These are phyloP conservation scores for Meriones psammophilus DNA, from an alignment of 2,797 vertebrate species.

Conservation along the genomic window DNA sequence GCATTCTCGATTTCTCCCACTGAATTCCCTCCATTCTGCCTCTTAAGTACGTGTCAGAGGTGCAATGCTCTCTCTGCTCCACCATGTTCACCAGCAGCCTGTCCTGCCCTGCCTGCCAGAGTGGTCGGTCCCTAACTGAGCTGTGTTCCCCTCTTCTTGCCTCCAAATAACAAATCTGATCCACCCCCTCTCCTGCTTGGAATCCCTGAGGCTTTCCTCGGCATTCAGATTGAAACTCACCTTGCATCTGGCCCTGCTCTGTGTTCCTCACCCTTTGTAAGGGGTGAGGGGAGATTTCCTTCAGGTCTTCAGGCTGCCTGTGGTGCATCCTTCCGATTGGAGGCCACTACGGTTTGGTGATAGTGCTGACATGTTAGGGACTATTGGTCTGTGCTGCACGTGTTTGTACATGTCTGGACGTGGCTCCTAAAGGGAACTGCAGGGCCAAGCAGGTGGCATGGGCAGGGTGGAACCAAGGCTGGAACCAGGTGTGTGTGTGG, in stretches of 20 bases:
- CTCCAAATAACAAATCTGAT: conserved; percentile 11
- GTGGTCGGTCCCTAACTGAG: not conserved
- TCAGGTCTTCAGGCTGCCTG: not conserved
- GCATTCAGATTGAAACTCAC: not conserved
- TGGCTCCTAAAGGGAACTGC: not conserved
- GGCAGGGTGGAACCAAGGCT: not conserved
- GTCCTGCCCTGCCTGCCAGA: not conserved
- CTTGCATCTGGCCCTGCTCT: not conserved
- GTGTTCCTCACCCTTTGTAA: fast-evolving
- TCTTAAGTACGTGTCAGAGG: not conserved
- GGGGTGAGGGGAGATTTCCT: not conserved
- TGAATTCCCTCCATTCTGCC: not conserved
- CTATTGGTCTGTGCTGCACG: not conserved
- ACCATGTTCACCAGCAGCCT: not conserved
- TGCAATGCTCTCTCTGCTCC: not conserved
- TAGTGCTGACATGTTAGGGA: not conserved
- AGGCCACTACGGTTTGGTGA: not conserved
- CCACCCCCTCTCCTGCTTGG: not conserved
- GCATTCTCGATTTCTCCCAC: not conserved
- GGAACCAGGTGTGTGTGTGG: not conserved
- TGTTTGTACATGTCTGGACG: fast-evolving
- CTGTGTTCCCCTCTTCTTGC: not conserved
- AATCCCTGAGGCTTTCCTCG: conserved; percentile 50
- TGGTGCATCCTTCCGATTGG: not conserved
- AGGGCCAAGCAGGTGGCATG: not conserved